Evolutionary conservation across 2,113 vertebrate species (phyloP), one percentile per base, ranked within the genome.

Genomic region (Otolemur garnettii): DNA sequence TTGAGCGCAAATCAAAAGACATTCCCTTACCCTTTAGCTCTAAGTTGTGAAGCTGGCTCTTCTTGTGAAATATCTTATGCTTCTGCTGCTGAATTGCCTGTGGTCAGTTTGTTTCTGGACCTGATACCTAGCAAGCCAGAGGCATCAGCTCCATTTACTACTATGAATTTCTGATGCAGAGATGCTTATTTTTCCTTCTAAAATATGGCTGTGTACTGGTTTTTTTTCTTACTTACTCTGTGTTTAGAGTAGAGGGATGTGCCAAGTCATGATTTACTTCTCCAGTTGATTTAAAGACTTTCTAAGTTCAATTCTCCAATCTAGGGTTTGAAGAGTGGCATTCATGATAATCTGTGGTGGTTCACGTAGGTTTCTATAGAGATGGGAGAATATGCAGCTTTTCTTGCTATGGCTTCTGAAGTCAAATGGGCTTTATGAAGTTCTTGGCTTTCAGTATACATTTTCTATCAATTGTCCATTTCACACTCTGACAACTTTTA

Each of bases 401-500:
- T 92, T 94, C 35, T 35, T 11, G 24, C 38, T 24, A 11, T 91
- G 59, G 33, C 55, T 97, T 95, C 69, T 96, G 50, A 33, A 77
- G 74, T 85, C 21, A 72, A 86, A 78, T 66, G n/a, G 57, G 71
- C 53, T 97, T 95, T 86, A 90, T 80, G 75, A 96, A 96, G 90
- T 93, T 91, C 80, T 96, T 91, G 45, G 69, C 79, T 93, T 88
- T 96, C 12, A 18, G 24, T 81, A 87, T 78, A 7, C 45, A 91
- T 82, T 96, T 66, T 66, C 42, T 68, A 35, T 80, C 83, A 96
- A 21, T 90, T 94, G 90, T 96, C 84, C 45, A 94, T 95, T 97
- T 94, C 80, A 92, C 59, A 91, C 53, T 82, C 92, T 93, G 59
- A 38, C 74, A 95, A 74, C 35, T 90, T 95, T 95, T 96, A 95